Conservation (phyloP, 2,797 vertebrate genomes). For the Dendrocincla tyrannina region DNA sequence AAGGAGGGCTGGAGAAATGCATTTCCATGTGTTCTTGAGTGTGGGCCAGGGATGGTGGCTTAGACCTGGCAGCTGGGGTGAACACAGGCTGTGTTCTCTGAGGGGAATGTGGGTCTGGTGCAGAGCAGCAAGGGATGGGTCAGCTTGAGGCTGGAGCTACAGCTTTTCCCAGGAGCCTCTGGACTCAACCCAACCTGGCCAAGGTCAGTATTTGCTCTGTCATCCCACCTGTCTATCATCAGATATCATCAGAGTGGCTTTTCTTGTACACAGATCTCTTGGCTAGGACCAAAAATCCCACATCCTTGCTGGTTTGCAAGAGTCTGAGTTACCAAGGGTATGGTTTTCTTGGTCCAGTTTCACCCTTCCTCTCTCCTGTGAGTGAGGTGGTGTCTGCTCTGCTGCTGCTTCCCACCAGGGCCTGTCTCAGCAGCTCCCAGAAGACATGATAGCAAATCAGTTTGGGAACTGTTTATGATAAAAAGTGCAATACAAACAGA, state of each 20-base stretch:
- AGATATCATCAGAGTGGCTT: neutral
- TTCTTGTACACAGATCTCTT: neutral
- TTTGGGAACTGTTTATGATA: constrained; percentile 22
- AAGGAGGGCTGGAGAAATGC: neutral
- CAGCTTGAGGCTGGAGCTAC: neutral
- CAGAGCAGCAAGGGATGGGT: neutral
- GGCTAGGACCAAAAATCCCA: neutral
- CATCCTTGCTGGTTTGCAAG: neutral
- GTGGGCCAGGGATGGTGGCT: neutral
- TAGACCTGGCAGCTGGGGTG: neutral
- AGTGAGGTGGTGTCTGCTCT: neutral
- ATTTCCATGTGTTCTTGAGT: neutral
- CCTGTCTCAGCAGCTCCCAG: neutral
- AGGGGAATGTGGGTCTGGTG: neutral
- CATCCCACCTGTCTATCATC: neutral
- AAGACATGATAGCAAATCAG: neutral
- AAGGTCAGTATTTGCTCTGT: neutral
- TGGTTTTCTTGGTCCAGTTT: neutral
- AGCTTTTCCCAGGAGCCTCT: neutral
- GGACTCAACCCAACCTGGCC: neutral
- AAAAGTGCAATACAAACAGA: constrained; percentile 48
- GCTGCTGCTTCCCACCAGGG: neutral
- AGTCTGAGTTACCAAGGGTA: neutral
- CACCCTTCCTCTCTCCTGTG: neutral
- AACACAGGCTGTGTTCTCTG: neutral